phyloP scores from a whole-genome alignment of 2,888 invertebrate genomes.

The Heliothis peltigera region DNA sequence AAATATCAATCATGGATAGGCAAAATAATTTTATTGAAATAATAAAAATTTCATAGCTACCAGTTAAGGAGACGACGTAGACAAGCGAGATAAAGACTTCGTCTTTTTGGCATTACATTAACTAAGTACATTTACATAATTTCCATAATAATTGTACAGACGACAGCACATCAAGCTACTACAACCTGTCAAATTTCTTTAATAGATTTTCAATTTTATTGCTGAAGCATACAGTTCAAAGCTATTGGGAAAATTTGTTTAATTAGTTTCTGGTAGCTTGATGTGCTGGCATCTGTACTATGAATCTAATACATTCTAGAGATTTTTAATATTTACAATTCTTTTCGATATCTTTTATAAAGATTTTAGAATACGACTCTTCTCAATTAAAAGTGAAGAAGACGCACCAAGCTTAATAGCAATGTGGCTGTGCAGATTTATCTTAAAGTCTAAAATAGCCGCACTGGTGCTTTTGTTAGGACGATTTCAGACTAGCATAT shows the following conservation, averaged over 20 bases:
- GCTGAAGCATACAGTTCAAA: no score
- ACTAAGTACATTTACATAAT: background rate
- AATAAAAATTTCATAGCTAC: constrained; percentile 38
- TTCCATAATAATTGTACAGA: background rate
- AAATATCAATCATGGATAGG: constrained; percentile 30
- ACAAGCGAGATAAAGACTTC: constrained; percentile 15
- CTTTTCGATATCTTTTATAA: background rate
- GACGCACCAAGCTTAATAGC: background rate
- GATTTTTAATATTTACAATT: background rate
- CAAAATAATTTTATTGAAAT: constrained; percentile 48
- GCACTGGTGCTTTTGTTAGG: background rate
- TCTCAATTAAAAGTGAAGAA: background rate
- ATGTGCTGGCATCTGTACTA: no score
- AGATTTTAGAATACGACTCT: background rate
- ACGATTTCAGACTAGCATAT: no score
- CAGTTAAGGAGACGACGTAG: constrained; percentile 38
- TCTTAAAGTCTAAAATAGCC: background rate
- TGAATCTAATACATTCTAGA: background rate
- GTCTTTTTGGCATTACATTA: background rate
- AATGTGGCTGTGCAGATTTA: background rate
- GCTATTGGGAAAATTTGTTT: no score
- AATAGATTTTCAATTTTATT: no score
- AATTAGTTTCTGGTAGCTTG: no score
- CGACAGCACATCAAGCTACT: no score
- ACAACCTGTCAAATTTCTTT: no score